A percentile compares a stretch with the other conserved stretches of the same genome.
phyloP scores from a whole-genome alignment of 2,113 vertebrate species.

The Rissa tridactyla region DNA sequence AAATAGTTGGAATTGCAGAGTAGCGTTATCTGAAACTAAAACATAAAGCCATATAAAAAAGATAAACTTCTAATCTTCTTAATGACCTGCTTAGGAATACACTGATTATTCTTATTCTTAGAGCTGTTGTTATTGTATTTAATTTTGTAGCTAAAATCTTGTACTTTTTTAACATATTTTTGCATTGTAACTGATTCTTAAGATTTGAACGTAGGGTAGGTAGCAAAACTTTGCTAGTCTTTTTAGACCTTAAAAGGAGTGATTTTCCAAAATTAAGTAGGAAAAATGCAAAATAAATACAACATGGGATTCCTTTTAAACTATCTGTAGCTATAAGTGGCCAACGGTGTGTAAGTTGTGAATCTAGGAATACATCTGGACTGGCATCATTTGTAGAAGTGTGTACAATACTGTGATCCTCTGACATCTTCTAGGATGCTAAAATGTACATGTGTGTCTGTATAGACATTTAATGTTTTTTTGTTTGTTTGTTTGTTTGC shows the following conservation, averaged over 20 bases:
- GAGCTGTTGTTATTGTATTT: not conserved
- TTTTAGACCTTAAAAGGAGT: not conserved
- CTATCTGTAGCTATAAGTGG: not conserved
- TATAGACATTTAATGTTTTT: not conserved
- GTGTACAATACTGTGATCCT: not conserved
- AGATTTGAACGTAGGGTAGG: not conserved
- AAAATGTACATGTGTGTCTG: not conserved
- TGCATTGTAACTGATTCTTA: not conserved
- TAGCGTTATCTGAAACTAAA: not conserved
- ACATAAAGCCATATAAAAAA: not conserved
- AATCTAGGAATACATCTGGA: not conserved
- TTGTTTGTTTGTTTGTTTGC: constrained; percentile 45
- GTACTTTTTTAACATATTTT: not conserved
- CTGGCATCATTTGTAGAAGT: not conserved
- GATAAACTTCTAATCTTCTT: not conserved
- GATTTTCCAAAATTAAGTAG: not conserved
- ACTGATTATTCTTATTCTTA: not conserved
- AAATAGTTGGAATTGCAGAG: not conserved
- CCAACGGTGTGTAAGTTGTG: not conserved
- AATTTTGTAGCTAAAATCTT: not conserved
- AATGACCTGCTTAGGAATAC: not conserved
- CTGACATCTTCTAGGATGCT: not conserved
- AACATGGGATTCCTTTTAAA: not conserved
- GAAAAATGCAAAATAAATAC: not conserved
- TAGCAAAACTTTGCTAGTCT: not conserved